These are phyloP conservation scores for Drosophila parvula DNA, from an alignment of 1,140 invertebrate genomes.

Conservation along the genomic window DNA sequence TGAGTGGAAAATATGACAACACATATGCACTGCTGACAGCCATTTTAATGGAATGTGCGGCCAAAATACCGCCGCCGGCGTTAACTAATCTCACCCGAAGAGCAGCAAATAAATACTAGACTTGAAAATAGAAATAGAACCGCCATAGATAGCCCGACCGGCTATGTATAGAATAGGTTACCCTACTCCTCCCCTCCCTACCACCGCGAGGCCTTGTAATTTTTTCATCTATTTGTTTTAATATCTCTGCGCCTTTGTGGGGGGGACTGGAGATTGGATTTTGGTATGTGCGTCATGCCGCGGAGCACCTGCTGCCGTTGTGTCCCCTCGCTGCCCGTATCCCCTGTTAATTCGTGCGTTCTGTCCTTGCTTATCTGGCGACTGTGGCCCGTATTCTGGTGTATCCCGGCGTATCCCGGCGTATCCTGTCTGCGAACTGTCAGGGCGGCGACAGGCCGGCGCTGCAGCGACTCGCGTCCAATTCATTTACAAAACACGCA, in stretches of 20 bases:
- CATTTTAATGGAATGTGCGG: slow-evolving; percentile 80
- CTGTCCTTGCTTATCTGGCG: slow-evolving; percentile 49
- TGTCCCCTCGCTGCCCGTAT: slow-evolving; percentile 42
- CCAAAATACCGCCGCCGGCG: slow-evolving; percentile 38
- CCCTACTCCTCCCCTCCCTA: background rate
- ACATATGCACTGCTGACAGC: slow-evolving; percentile 76
- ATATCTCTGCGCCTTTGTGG: slow-evolving; percentile 45
- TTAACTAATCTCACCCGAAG: slow-evolving; percentile 45
- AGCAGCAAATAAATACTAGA: slow-evolving; percentile 44
- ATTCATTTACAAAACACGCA: slow-evolving; percentile 76
- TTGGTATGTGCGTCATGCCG: slow-evolving; percentile 72
- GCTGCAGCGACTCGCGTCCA: slow-evolving; percentile 49
- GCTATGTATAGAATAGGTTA: slow-evolving; percentile 2
- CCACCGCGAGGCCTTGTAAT: slow-evolving; percentile 2
- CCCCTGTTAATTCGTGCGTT: slow-evolving; percentile 77
- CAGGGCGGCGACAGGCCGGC: slow-evolving; percentile 52
- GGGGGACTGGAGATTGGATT: slow-evolving; percentile 39
- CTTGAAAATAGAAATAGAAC: slow-evolving; percentile 48
- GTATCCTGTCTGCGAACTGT: slow-evolving; percentile 66
- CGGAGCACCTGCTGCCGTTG: slow-evolving; percentile 64
- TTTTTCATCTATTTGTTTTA: slow-evolving; percentile 64
- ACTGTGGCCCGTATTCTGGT: slow-evolving; percentile 8
- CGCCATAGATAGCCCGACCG: slow-evolving; percentile 21
- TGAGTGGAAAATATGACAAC: slow-evolving; percentile 72
- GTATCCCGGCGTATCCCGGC: slow-evolving; percentile 12